These are phyloP conservation scores for Biston stratarius DNA, from an alignment of 2,888 invertebrate species.

Conservation along the genomic window DNA sequence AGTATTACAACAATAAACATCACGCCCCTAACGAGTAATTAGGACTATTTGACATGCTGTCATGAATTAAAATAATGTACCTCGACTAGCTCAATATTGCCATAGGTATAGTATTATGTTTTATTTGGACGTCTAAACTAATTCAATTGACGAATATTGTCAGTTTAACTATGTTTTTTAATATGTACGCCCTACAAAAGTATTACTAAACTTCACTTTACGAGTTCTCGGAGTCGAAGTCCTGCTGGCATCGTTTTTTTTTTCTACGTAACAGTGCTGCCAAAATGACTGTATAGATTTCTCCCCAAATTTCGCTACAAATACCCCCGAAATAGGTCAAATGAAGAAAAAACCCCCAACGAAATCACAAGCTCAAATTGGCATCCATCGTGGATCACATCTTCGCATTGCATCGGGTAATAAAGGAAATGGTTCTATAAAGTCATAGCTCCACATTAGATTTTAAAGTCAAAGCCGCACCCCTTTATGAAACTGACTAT, in stretches of 20 bases:
- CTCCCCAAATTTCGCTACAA: too few relatives aligned
- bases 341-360: too few relatives aligned
- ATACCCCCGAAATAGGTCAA: too few relatives aligned
- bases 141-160: constrained; percentile 9
- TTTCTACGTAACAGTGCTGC: too few relatives aligned
- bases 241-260: constrained; percentile 29
- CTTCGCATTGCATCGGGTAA: too few relatives aligned
- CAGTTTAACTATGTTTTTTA: not conserved
- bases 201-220: constrained; percentile 18
- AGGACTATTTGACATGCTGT: constrained; percentile 33
- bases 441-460: too few relatives aligned
- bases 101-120: constrained; percentile 1
- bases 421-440: too few relatives aligned
- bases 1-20: constrained; percentile 38
- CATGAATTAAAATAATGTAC: constrained; percentile 16
- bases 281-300: too few relatives aligned
- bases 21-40: constrained; percentile 33
- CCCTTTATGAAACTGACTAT: too few relatives aligned
- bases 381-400: too few relatives aligned
- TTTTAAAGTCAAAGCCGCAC: too few relatives aligned
- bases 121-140: not conserved
- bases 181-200: constrained; percentile 22
- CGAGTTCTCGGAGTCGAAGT: constrained; percentile 31
- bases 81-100: constrained; percentile 1
- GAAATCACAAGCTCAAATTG: too few relatives aligned